Evolutionary conservation across 2,888 invertebrate genomes (phyloP), one percentile per base, ranked within the genome.

Genomic region (Trimorus sp.): DNA sequence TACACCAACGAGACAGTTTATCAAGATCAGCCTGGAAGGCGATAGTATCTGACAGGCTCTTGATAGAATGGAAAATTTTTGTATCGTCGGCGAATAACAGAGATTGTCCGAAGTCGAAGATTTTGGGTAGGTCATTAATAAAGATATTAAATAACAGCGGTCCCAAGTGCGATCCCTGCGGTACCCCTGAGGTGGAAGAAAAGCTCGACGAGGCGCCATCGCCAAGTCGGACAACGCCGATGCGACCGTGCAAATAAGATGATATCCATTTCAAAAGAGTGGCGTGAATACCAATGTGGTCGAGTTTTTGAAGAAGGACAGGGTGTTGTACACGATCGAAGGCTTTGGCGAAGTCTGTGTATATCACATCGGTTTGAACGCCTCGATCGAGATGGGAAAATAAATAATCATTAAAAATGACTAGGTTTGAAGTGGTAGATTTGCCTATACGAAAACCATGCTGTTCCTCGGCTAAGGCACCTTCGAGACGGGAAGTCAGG

Each of bases 91-190:
- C 12, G 6, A n/a, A 48, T 12, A 48, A 48, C 7, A 48, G 12
- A 2, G 48, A 1, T 1, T 12, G n/a, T 7, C 48, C 6, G 48
- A 48, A 48, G 3, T 48, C n/a, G 14, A 48, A 48, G 12, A 48
- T 48, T 12, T 3, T 7, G 12, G 48, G 48, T 3, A 48, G n/a
- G n/a, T 48, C 12, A 12, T 48, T 48, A n/a, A 48, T 48, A 48
- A 48, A 48, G 6, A 48, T n/a, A 14, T 48, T 48, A 48, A 51
- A 68, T 40, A 68, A 54, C 54, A 68, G n/a, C 58, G 45, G 68
- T 37, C 56, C 48, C 14, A 56, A 48, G 48, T 48, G 48, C 48
- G 48, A 48, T 12, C 48, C 48, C 12, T 48, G 48, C 12, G n/a
- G 48, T 3, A 48, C 48, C 3, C 48, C 48, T 3, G 48, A 48